These are phyloP conservation scores for Triplophysa tibetana DNA, from an alignment of 2,113 vertebrate species.

Conservation along the genomic window DNA sequence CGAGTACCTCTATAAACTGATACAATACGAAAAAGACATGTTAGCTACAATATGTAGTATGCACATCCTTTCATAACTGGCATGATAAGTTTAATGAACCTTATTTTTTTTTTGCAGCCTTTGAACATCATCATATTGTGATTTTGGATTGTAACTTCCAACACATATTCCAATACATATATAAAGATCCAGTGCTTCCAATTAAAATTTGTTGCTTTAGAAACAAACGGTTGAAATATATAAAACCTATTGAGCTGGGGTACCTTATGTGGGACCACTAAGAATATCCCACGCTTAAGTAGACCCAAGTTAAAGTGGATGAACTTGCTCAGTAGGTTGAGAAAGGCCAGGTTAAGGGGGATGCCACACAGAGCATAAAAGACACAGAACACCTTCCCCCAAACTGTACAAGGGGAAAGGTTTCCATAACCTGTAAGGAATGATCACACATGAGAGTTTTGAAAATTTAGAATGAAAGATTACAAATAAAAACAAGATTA, in stretches of 20 bases:
- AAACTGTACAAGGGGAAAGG: too few relatives aligned
- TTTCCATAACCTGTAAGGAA: too few relatives aligned
- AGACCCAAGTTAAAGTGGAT: slow-evolving; percentile 75
- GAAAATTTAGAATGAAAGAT: too few relatives aligned
- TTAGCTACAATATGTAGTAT: neutral
- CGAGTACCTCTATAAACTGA: slow-evolving; percentile 77
- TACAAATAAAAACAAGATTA: too few relatives aligned
- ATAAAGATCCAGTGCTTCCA: neutral
- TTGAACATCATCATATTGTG: neutral
- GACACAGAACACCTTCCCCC: too few relatives aligned
- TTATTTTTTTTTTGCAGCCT: neutral
- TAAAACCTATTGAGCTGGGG: neutral
- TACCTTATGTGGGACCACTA: slow-evolving; percentile 80
- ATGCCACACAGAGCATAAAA: too few relatives aligned
- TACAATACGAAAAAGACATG: slow-evolving; percentile 49
- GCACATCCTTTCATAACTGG: neutral
- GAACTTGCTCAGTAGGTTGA: slow-evolving; percentile 68
- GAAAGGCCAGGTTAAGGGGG: too few relatives aligned
- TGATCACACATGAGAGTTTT: too few relatives aligned
- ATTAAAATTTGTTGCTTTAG: neutral
- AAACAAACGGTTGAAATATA: neutral
- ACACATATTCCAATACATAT: too few relatives aligned
- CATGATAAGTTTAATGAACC: too few relatives aligned
- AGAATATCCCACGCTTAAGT: slow-evolving; percentile 77
- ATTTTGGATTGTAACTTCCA: neutral